Base-by-base conservation (phyloP, 2,797 vertebrate genomes). In the Argya squamiceps region DNA sequence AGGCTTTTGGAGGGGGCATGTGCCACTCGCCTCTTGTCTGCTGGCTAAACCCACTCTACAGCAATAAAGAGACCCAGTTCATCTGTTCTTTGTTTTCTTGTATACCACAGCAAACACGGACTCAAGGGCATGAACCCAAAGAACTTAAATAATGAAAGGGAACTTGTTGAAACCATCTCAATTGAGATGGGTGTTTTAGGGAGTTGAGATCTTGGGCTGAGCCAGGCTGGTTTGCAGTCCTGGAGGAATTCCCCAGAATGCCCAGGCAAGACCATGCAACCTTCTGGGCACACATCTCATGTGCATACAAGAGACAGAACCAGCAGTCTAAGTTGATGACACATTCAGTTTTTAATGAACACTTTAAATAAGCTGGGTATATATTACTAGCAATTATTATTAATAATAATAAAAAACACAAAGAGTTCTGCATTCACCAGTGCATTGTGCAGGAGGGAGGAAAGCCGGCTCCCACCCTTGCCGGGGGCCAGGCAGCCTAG, bases 311-410 rank as follows among this genome's bases (percentile, higher is more conserved):
- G 15, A 86, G 53, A 93, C n/a, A 73, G 53, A 84, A 39, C 3
- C 8, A 1, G 19, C 18, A 81, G n/a, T 44, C 34, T 0, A 3
- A 47, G 37, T 41, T 1, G 7, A 27, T 81, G 29, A 37, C 52
- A 96, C 94, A 92, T 93, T 95, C 92, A 92, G 63, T 68, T 65
- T 96, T 96, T 91, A 96, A 43, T 83, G 88, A 97, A 97, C 96
- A 95, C 95, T 89, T 97, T 96, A 97, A 97, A 97, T 97, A 97
- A 97, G 97, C 95, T 58, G 86, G 59, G 94, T 92, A 97, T 97
- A 97, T 97, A 97, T 97, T 97, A 97, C 95, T 96, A 82, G 97
- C 96, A 84, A 88, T 93, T 88, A 92, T 74, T 92, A 89, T 5
- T 81, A 89, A 68, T 92, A 93, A 68, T 84, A 96, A 94, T 90